A percentile compares a stretch with the other conserved stretches of the same genome.
These are phyloP conservation scores for Corythoichthys haematopterus DNA, from an alignment of 2,113 vertebrate genomes.

Conservation along the genomic window DNA sequence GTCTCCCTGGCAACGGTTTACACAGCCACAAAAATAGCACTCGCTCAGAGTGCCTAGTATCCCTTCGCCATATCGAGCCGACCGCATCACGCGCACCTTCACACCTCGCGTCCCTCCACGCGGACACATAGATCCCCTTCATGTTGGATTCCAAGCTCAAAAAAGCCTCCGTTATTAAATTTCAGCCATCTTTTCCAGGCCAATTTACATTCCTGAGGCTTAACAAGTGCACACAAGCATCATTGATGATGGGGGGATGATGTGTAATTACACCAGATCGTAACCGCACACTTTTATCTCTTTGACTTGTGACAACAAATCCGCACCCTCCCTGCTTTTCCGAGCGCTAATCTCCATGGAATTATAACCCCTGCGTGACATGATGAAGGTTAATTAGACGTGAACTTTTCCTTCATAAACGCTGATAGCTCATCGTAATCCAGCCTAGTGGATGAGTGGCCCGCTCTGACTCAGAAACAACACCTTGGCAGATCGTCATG, in stretches of 20 bases:
- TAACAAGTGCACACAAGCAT: not conserved
- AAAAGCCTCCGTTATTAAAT: not conserved
- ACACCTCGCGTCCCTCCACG: conserved; percentile 44
- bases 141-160: not conserved
- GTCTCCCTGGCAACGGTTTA: conserved; percentile 66
- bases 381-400: conserved; percentile 56
- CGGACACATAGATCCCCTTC: conserved; percentile 27
- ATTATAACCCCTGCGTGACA: conserved; percentile 39
- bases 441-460: not conserved
- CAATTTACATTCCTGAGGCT: not conserved
- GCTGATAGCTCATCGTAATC: conserved; percentile 4
- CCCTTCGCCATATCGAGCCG: conserved; percentile 44
- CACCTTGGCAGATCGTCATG: conserved; percentile 53
- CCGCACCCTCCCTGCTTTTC: not conserved
- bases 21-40: conserved; percentile 70
- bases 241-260: conserved; percentile 14
- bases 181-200: not conserved
- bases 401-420: conserved; percentile 31
- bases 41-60: conserved; percentile 26
- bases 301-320: conserved; percentile 25
- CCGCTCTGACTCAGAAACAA: conserved; percentile 1
- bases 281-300: conserved; percentile 32
- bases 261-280: conserved; percentile 16
- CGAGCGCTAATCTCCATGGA: conserved; percentile 36
- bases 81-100: conserved; percentile 35